Conservation (phyloP, 2,113 vertebrate genomes). For the Dunckerocampus dactyliophorus region DNA sequence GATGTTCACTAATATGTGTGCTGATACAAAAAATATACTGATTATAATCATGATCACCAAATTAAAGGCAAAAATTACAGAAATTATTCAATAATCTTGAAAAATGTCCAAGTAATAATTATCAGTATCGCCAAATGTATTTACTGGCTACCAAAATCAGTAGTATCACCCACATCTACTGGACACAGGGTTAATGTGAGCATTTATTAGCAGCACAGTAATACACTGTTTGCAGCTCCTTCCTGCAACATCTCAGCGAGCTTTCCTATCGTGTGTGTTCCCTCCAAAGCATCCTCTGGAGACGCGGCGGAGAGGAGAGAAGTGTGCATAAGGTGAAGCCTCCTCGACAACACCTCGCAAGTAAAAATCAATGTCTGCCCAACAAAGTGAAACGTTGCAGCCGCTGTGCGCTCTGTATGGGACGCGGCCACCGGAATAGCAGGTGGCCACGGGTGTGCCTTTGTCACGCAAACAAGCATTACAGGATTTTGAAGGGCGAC, state of each 20-base stretch:
- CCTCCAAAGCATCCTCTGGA: constrained; percentile 47
- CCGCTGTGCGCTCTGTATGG: constrained; percentile 59
- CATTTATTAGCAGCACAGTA: too few relatives aligned
- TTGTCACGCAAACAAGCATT: constrained; percentile 56
- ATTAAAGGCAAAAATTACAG: too few relatives aligned
- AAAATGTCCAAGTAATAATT: too few relatives aligned
- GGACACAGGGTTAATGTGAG: too few relatives aligned
- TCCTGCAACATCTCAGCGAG: background rate
- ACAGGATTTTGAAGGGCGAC: constrained; percentile 61
- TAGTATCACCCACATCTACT: too few relatives aligned
- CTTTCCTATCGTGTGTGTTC: constrained; percentile 23
- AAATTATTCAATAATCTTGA: too few relatives aligned
- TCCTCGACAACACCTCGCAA: constrained; percentile 65
- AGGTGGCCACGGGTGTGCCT: constrained; percentile 46
- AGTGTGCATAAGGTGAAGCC: constrained; percentile 56
- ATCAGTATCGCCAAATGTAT: too few relatives aligned
- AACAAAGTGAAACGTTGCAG: constrained; percentile 67
- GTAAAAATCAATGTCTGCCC: constrained; percentile 73
- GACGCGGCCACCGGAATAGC: constrained; percentile 52
- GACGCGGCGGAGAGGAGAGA: constrained; percentile 32
- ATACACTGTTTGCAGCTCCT: background rate
- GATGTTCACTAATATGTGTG: too few relatives aligned
- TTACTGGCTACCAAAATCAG: too few relatives aligned
- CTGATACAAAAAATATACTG: too few relatives aligned
- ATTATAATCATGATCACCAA: too few relatives aligned